Evolutionary conservation across 2,113 vertebrate genomes (phyloP).

Genomic region (Microcebus tavaratra): DNA sequence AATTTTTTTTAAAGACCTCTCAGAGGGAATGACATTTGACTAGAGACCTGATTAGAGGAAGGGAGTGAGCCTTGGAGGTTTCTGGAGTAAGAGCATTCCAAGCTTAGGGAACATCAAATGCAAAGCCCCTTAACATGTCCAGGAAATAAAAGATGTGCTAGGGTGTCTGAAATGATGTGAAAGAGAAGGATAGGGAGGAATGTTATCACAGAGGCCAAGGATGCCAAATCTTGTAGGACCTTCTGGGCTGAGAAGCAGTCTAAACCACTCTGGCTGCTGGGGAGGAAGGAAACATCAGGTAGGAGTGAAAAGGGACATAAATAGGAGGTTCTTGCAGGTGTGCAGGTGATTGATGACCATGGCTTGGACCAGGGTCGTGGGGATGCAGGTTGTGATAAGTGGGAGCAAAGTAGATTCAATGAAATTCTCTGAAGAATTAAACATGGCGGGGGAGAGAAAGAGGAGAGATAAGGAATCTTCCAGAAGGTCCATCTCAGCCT

Average conservation of each 20-base stretch:
- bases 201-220: neutral
- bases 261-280: neutral
- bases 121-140: neutral
- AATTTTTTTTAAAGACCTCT: neutral
- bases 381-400: neutral
- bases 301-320: neutral
- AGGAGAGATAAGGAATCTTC: neutral
- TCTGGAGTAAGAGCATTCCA: neutral
- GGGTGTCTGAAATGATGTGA: neutral
- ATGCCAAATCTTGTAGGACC: neutral
- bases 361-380: neutral
- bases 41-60: neutral
- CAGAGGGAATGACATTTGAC: neutral
- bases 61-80: neutral
- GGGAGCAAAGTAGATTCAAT: neutral
- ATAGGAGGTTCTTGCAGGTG: neutral
- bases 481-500: neutral
- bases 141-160: neutral
- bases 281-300: rapidly evolving
- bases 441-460: neutral
- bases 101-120: neutral
- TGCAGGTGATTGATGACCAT: neutral
- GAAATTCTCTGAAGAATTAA: neutral
- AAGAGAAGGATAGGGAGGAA: neutral
- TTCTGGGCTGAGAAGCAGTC: neutral